Evolutionary conservation across 1,140 invertebrate genomes (phyloP), one percentile per base, ranked within the genome.

Genomic region (Sitobion miscanthi): DNA sequence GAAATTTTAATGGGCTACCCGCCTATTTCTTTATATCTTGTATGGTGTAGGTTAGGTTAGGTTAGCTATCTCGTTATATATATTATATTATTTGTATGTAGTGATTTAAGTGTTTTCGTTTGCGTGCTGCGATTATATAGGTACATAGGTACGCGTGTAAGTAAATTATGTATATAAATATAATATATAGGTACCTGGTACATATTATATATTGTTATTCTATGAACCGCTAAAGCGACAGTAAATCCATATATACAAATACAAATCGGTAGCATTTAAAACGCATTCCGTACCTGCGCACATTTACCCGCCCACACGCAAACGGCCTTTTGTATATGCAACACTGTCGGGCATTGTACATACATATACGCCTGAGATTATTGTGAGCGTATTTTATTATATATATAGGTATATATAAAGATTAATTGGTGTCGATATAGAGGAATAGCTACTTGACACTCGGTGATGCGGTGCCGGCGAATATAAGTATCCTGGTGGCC

Each of bases 351-450:
- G 62, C 7, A 77, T 35, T 77, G 30, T 77, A 77, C 17, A 35
- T 77, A n/a, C 7, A 54, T 62, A 30, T 30, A 62, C 17, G n/a
- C n/a, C 14, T 11, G n/a, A 77, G n/a, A n/a, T n/a, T n/a, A 77
- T 77, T 77, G 14, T 77, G 62, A 6, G 62, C 30, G 17, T 77
- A 77, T 77, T 69, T 17, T 69, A 69, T 62, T n/a, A n/a, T n/a
- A n/a, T 77, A 35, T 77, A 20, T n/a, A 69, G 2, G 20, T 54
- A 21, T 54, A 49, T 54, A 54, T 23, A 77, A 17, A 77, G 91
- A 92, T 92, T 92, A 92, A 92, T 92, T 92, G 91, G 91, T 92
- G 91, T 85, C 25, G 91, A 92, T 92, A 77, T 30, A 54, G 47
- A 54, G 47, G 49, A 57, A 89, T 38, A 92, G 49, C 77, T 92